Evolutionary conservation across 2,113 vertebrate genomes (phyloP), one percentile per base, ranked within the genome.

Genomic region (Patagioenas fasciata): DNA sequence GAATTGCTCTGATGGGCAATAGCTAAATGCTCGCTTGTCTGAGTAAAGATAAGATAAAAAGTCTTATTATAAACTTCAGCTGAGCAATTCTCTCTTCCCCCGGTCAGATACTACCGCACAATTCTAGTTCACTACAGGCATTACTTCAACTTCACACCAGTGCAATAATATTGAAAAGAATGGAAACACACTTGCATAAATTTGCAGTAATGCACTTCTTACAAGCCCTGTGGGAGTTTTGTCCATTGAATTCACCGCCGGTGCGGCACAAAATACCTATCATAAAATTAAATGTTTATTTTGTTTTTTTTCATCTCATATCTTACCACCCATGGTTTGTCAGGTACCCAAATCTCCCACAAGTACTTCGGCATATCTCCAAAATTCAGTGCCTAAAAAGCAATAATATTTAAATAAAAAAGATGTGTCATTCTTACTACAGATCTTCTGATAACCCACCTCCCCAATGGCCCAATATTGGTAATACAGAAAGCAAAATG

Each of bases 331-430:
- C 79, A 93, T 85, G 95, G 61, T 93, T 97, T 96, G 18, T 77
- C 95, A 96, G 89, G 89, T 89, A 96, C 82, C 56, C 72, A 95
- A 89, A 97, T 95, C 77, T 95, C 86, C 92, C 96, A 83, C 94
- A 96, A 97, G 61, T 95, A 95, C 89, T 96, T 97, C 82, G 78
- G 64, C 87, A 91, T 95, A 97, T 95, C 94, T 97, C 85, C 89
- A 93, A 96, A 96, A 89, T 96, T 93, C 91, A 96, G 80, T 96
- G 91, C 82, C 91, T 95, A 96, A 95, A 98, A 97, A 96, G 77
- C 80, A 97, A 96, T 88, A 94, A 91, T 93, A 97, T 95, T 97
- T 96, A 54, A 97, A 97, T 96, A 92, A 95, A 97, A 97, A 96
- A 94, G 44, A 57, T 87, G 29, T 82, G 91, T 81, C 84, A 81